These are phyloP conservation scores for Oedothorax gibbosus DNA, from an alignment of 1,140 invertebrate genomes.

Conservation along the genomic window DNA sequence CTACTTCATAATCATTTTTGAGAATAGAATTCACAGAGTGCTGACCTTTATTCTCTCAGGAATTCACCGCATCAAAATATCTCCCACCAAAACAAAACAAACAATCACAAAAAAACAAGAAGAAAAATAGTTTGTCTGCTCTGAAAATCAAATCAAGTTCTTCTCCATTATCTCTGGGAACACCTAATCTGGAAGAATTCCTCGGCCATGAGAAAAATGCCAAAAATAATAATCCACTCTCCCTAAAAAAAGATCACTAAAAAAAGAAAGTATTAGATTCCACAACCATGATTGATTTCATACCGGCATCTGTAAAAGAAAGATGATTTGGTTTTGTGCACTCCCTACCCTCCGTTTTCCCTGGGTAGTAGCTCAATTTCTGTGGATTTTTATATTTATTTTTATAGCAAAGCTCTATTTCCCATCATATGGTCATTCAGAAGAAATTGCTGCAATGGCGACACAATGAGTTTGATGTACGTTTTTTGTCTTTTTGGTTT, in stretches of 20 bases:
- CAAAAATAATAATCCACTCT: neutral
- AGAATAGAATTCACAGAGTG: too few species aligned
- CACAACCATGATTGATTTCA: conserved; percentile 38
- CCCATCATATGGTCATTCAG: conserved; percentile 11
- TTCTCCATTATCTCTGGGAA: conserved; percentile 47
- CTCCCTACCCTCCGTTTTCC: neutral
- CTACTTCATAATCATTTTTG: too few species aligned
- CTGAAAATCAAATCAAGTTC: conserved; percentile 48
- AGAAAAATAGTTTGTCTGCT: conserved; percentile 29
- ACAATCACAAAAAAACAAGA: neutral
- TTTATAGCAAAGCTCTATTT: conserved; percentile 3
- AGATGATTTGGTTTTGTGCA: conserved; percentile 30
- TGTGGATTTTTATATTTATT: neutral
- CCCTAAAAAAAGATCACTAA: conserved; percentile 24
- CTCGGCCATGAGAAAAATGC: neutral
- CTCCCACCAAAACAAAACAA: too few species aligned
- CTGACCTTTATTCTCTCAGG: too few species aligned
- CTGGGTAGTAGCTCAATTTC: neutral
- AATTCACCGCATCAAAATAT: too few species aligned
- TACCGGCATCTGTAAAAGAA: conserved; percentile 48
- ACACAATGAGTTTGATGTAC: conserved; percentile 18
- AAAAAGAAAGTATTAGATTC: conserved; percentile 23
- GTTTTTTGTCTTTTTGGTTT: neutral
- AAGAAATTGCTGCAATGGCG: conserved; percentile 7
- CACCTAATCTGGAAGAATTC: conserved; percentile 40